Evolutionary conservation across 1,140 invertebrate genomes (phyloP).

Genomic region (Sipha flava): DNA sequence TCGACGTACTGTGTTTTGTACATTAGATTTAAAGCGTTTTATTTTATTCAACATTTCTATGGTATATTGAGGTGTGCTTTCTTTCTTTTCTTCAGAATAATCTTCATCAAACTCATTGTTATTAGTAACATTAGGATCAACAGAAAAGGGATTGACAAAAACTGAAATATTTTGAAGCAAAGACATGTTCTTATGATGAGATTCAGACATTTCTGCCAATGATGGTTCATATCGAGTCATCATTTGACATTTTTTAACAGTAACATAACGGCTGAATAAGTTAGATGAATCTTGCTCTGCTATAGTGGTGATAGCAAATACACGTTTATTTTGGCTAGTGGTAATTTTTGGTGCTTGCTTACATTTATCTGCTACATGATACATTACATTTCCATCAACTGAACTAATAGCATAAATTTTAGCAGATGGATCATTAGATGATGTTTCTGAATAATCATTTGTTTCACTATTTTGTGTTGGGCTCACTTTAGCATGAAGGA

Average conservation of each 20-base stretch:
- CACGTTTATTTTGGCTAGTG: not conserved
- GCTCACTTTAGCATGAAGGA: slow-evolving; percentile 68
- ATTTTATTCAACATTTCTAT: slow-evolving; percentile 29
- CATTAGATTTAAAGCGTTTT: slow-evolving; percentile 21
- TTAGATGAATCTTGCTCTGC: slow-evolving; percentile 32
- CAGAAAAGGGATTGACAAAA: slow-evolving; percentile 51
- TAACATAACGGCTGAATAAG: slow-evolving; percentile 9
- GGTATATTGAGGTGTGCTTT: slow-evolving; percentile 17
- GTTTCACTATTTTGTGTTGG: slow-evolving; percentile 45
- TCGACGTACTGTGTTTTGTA: slow-evolving; percentile 24
- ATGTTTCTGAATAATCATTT: slow-evolving; percentile 5
- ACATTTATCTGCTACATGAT: slow-evolving; percentile 53
- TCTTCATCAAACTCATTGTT: slow-evolving; percentile 41
- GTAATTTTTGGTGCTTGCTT: not conserved
- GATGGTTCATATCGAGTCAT: slow-evolving; percentile 28
- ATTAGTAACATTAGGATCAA: slow-evolving; percentile 35
- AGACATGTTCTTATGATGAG: slow-evolving; percentile 46
- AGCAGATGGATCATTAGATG: slow-evolving; percentile 40
- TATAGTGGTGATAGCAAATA: slow-evolving; percentile 35
- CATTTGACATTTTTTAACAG: slow-evolving; percentile 31
- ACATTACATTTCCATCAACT: slow-evolving; percentile 76
- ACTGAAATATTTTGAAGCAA: slow-evolving; percentile 48
- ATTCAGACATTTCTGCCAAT: slow-evolving; percentile 25
- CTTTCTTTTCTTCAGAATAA: slow-evolving; percentile 37
- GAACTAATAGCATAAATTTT: slow-evolving; percentile 80